phyloP scores from a whole-genome alignment of 2,888 invertebrate genomes.

The Sisyra terminalis region DNA sequence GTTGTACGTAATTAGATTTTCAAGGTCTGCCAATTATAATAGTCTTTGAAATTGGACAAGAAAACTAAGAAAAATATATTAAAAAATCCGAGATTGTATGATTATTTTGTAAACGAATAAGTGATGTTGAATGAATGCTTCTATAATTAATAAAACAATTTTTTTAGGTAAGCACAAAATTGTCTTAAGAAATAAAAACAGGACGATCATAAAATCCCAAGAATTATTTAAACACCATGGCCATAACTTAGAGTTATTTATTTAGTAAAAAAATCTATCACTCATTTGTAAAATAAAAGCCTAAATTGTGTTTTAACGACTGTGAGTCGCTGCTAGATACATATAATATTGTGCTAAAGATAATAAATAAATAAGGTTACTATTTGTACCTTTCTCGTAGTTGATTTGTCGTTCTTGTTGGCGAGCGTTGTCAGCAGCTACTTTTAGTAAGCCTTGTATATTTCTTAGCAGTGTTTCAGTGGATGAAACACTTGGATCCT shows the following conservation, averaged over 20 bases:
- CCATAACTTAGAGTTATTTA: not conserved
- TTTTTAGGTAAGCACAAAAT: no score
- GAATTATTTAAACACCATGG: not conserved
- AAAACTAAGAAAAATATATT: no score
- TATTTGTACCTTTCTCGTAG: constrained; percentile 82
- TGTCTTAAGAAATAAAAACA: no score
- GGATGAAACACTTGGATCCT: constrained; percentile 53
- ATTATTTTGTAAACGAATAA: no score
- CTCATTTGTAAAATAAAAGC: no score
- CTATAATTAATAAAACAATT: no score
- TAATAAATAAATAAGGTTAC: constrained; percentile 30
- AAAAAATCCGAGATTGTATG: no score
- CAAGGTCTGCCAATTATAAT: no score
- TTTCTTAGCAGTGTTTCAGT: constrained; percentile 88
- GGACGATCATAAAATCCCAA: no score
- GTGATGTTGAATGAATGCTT: no score
- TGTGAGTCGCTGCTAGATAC: constrained; percentile 29
- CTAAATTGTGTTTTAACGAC: constrained; percentile 19
- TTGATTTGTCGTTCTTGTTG: constrained; percentile 92
- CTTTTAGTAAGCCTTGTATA: constrained; percentile 89
- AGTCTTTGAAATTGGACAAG: no score
- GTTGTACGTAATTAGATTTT: no score
- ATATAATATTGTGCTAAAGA: constrained; percentile 30
- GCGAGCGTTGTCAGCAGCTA: constrained; percentile 93
- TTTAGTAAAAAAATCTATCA: not conserved